phyloP scores from a whole-genome alignment of 2,797 vertebrate genomes.

The Artibeus jamaicensis region DNA sequence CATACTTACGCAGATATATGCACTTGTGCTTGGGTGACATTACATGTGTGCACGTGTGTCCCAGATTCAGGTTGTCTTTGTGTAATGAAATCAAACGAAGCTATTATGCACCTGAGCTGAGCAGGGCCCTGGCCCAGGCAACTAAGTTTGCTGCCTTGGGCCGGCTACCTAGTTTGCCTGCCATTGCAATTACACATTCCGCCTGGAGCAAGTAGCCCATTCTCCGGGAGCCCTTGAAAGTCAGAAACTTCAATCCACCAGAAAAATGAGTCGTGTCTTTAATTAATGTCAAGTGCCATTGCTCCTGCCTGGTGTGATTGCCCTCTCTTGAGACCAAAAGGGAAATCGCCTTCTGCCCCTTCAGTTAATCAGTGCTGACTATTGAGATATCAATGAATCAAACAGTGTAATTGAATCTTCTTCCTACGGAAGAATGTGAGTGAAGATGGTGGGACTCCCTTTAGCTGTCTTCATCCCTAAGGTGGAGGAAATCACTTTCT shows the following conservation, averaged over 20 bases:
- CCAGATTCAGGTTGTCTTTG: neutral
- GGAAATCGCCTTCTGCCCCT: neutral
- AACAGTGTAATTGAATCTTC: neutral
- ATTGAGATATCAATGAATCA: conserved; percentile 8
- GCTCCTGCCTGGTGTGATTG: neutral
- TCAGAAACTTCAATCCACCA: conserved; percentile 8
- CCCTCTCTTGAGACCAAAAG: conserved; percentile 12
- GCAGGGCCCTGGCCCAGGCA: neutral
- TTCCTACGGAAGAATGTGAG: neutral
- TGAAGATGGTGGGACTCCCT: neutral
- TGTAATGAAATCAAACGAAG: neutral
- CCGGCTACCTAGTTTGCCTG: neutral
- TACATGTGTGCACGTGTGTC: neutral
- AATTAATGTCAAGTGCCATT: conserved; percentile 32
- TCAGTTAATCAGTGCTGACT: conserved; percentile 7
- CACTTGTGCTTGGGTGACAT: neutral
- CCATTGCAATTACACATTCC: neutral
- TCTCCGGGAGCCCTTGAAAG: neutral
- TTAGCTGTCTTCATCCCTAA: neutral
- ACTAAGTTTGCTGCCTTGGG: neutral
- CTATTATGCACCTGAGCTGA: neutral
- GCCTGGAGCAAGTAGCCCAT: neutral
- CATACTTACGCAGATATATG: accelerated
- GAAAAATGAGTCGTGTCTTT: conserved; percentile 11
- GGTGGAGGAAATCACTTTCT: neutral